phyloP scores from a whole-genome alignment of 2,797 vertebrate genomes.

The Lacerta viridis region DNA sequence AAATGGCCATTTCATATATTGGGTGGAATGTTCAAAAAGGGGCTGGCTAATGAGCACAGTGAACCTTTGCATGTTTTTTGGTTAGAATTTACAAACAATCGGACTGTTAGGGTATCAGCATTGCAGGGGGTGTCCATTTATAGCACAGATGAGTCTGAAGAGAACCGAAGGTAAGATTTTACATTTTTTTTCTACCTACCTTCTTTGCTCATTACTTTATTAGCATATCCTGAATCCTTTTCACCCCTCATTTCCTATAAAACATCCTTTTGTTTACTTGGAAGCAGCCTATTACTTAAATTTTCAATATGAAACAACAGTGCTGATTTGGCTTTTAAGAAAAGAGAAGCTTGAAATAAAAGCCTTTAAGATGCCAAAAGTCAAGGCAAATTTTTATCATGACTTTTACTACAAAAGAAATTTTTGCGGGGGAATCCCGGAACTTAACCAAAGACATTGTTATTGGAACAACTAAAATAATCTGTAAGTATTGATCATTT shows the following conservation, averaged over 20 bases:
- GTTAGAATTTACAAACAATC: constrained; percentile 88
- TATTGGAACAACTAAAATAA: constrained; percentile 83
- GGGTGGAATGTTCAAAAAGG: constrained; percentile 73
- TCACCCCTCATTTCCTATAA: constrained; percentile 65
- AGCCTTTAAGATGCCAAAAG: constrained; percentile 52
- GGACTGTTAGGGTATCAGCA: constrained; percentile 91
- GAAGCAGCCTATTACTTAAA: constrained; percentile 65
- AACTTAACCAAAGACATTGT: constrained; percentile 77
- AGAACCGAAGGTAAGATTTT: constrained; percentile 93
- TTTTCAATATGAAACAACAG: constrained; percentile 61
- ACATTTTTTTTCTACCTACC: constrained; percentile 75
- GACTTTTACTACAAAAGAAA: constrained; percentile 53
- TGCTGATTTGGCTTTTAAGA: constrained; percentile 68
- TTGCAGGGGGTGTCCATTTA: constrained; percentile 99
- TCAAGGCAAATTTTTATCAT: constrained; percentile 33
- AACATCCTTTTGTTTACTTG: constrained; percentile 64
- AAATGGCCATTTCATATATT: constrained; percentile 70
- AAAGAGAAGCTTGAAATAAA: constrained; percentile 56
- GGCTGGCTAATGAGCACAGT: constrained; percentile 87
- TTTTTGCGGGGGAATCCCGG: constrained; percentile 65
- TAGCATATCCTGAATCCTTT: constrained; percentile 64
- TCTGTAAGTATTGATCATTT: constrained; percentile 84
- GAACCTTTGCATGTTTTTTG: constrained; percentile 98
- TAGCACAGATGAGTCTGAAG: constrained; percentile 98
- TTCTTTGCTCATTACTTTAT: constrained; percentile 75